Evolutionary conservation across 2,113 vertebrate species (phyloP), one percentile per base, ranked within the genome.

Genomic region (Hiodon tergisus): DNA sequence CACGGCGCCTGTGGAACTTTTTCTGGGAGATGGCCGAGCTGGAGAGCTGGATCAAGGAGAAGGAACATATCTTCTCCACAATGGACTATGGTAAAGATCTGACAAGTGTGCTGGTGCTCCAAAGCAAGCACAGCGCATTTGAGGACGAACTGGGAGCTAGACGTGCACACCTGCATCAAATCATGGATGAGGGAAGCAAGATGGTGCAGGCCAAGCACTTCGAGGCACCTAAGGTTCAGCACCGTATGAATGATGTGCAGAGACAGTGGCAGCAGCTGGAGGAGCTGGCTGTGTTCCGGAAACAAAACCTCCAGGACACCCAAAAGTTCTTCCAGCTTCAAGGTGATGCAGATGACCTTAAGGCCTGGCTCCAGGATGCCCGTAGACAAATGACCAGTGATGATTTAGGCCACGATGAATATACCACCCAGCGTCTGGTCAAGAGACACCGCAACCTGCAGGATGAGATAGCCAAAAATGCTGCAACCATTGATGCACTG

Each of bases 321-420:
- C 93, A 96, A 79, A 86, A 84, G 65, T 98, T 97, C 87, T 98
- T 96, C 90, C 97, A 98, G 88, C 95, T 98, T 84, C 95, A 98
- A 80, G 94, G 92, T 0, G 96, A 98, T 3, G 93, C 93, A 0
- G 95, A 97, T 7, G 97, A 99, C 52, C 85, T 98, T 59, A 93
- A 91, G 48, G 88, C 91, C 59, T 95, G 92, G 91, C 83, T 98
- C 69, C 85, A 92, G 76, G 94, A 96, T 0, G 90, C 93, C 8
- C 90, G 86, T 67, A 88, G 93, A 67, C 86, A 94, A 69, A 94
- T 94, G 77, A 92, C 82, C 2, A 85, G 83, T 0, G 86, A 94
- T 0, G 96, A 98, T 2, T 83, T 95, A 1, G 96, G 96, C 2
- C 93, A 94, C 3, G 96, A 98, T 0, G 96, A 99, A 73, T 94